Percentiles rank a stretch among this genome's conserved stretches.
phyloP scores from a whole-genome alignment of 37 sponge, comb jelly and placozoan species.

The Spongia lamella region DNA sequence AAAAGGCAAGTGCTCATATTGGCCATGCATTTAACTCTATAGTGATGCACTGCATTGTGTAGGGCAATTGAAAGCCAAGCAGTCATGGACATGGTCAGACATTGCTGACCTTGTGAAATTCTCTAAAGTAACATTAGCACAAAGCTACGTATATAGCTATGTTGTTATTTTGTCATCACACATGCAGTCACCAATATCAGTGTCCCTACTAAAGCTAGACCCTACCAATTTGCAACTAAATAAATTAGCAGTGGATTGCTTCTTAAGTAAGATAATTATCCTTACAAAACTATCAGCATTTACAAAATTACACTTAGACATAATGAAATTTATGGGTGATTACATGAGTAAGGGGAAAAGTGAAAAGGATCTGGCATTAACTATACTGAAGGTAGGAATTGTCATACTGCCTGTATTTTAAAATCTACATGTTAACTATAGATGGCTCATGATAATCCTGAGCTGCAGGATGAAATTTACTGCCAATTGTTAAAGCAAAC shows the following conservation, averaged over 20 bases:
- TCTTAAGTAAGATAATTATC: slow-evolving; percentile 48
- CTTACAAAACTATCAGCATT: too few relatives aligned
- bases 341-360: slow-evolving; percentile 63
- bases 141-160: not conserved
- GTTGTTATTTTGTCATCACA: not conserved
- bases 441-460: slow-evolving; percentile 36
- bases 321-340: slow-evolving; percentile 82
- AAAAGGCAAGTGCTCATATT: too few relatives aligned
- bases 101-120: slow-evolving; percentile 51
- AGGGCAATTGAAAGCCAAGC: slow-evolving; percentile 19
- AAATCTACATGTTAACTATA: too few relatives aligned
- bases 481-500: slow-evolving; percentile 76
- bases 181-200: slow-evolving; percentile 30
- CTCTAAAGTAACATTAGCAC: slow-evolving; percentile 23
- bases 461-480: slow-evolving; percentile 60
- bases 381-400: slow-evolving; percentile 47
- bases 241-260: slow-evolving; percentile 67
- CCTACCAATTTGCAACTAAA: slow-evolving; percentile 43
- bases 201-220: slow-evolving; percentile 41
- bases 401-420: not conserved
- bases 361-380: slow-evolving; percentile 33
- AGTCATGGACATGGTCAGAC: slow-evolving; percentile 17
- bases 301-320: slow-evolving; percentile 2
- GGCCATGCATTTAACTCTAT: too few relatives aligned
- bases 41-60: too few relatives aligned